Conservation (phyloP, 2,113 vertebrate species). For the Chaenogobius annularis region DNA sequence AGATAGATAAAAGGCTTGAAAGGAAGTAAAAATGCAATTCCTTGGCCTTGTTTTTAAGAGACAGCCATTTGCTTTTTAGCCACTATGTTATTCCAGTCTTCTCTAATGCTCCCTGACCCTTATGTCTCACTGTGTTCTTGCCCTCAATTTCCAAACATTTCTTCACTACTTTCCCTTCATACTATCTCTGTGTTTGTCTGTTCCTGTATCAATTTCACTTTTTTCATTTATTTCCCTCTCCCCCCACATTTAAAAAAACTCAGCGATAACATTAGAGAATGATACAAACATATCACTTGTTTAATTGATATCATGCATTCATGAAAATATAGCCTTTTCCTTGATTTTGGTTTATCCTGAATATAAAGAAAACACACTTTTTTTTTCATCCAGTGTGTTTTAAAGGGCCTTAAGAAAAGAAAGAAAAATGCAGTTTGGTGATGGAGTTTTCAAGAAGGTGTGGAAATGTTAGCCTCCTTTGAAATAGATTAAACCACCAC, state of each 20-base stretch:
- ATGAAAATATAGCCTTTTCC: background rate
- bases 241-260: constrained; percentile 59
- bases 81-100: constrained; percentile 40
- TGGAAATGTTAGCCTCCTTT: background rate
- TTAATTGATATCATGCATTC: constrained; percentile 26
- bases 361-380: no score
- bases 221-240: background rate
- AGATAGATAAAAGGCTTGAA: background rate
- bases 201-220: constrained; percentile 3
- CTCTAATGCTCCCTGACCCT: constrained; percentile 46
- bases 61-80: constrained; percentile 54
- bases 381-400: no score
- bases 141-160: constrained; percentile 45
- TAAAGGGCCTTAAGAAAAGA: background rate
- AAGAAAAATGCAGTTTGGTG: background rate
- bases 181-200: constrained; percentile 3
- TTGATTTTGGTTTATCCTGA: no score
- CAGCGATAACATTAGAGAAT: constrained; percentile 63
- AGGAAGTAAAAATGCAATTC: constrained; percentile 15
- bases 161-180: constrained; percentile 8
- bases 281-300: constrained; percentile 21
- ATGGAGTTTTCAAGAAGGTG: background rate
- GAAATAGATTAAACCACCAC: background rate
- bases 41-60: constrained; percentile 26
- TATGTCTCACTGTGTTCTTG: constrained; percentile 39